Percentiles rank a stretch among this genome's conserved stretches.
Evolutionary conservation across 92 coral and sea anemone species (phyloP).

Genomic region (Metridium senile): DNA sequence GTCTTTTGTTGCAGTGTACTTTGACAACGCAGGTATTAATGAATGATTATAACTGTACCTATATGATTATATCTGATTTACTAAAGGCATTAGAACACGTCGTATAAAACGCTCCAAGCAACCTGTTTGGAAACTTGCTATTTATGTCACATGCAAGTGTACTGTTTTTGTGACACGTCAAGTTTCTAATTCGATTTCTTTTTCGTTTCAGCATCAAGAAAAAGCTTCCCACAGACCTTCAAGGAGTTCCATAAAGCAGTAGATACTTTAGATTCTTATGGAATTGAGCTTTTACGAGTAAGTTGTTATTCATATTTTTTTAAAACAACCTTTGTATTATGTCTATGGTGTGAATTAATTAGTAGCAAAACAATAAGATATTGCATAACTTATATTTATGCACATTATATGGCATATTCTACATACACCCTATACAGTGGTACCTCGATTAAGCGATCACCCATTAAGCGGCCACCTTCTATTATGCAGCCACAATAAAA

Average conservation of each 20-base stretch:
- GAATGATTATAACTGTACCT: background rate
- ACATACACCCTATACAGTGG: too few relatives aligned
- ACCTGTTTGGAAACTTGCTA: too few relatives aligned
- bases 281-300: slow-evolving; percentile 64
- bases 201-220: slow-evolving; percentile 18
- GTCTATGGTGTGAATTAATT: background rate
- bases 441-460: too few relatives aligned
- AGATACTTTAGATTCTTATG: slow-evolving; percentile 48
- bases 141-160: too few relatives aligned
- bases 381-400: too few relatives aligned
- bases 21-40: slow-evolving; percentile 48
- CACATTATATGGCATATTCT: too few relatives aligned
- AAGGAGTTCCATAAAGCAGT: slow-evolving; percentile 52
- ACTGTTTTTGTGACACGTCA: slow-evolving; percentile 10
- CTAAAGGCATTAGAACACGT: too few relatives aligned
- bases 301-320: background rate
- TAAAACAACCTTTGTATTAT: background rate
- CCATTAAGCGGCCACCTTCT: too few relatives aligned
- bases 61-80: too few relatives aligned
- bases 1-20: slow-evolving; percentile 49
- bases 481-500: too few relatives aligned
- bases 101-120: too few relatives aligned
- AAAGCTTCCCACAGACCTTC: slow-evolving; percentile 35
- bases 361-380: too few relatives aligned
- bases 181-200: background rate